Evolutionary conservation across 1,140 invertebrate species (phyloP).

Genomic region (Diachasma alloeum): DNA sequence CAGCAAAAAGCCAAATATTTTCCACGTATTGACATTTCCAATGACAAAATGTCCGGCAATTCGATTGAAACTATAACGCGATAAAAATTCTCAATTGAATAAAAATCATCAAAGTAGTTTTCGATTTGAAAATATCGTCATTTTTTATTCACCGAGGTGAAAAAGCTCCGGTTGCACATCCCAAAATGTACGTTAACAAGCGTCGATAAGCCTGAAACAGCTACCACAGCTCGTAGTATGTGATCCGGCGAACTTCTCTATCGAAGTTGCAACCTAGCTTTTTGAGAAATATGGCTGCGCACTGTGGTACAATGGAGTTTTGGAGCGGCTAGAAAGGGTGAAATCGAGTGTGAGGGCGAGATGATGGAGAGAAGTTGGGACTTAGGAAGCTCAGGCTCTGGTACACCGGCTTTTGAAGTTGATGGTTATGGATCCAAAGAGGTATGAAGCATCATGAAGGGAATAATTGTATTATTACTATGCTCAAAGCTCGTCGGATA

Average conservation of each 20-base stretch:
- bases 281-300: neutral
- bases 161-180: neutral
- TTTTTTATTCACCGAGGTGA: no score
- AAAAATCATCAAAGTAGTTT: no score
- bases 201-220: neutral
- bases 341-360: conserved; percentile 5
- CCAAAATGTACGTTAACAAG: neutral
- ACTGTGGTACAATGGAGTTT: neutral
- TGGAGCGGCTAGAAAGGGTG: conserved; percentile 16
- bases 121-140: no score
- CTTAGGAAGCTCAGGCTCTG: neutral
- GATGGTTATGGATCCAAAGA: neutral
- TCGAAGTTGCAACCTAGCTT: neutral
- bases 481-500: neutral
- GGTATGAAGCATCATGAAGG: neutral
- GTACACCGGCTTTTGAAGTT: neutral
- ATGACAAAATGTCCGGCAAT: no score
- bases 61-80: no score
- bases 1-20: no score
- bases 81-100: no score
- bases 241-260: neutral
- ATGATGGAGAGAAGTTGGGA: neutral
- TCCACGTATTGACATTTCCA: no score
- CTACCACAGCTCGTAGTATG: neutral
- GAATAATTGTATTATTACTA: neutral